phyloP scores from a whole-genome alignment of 2,113 vertebrate genomes.

The Eurystomus gularis region DNA sequence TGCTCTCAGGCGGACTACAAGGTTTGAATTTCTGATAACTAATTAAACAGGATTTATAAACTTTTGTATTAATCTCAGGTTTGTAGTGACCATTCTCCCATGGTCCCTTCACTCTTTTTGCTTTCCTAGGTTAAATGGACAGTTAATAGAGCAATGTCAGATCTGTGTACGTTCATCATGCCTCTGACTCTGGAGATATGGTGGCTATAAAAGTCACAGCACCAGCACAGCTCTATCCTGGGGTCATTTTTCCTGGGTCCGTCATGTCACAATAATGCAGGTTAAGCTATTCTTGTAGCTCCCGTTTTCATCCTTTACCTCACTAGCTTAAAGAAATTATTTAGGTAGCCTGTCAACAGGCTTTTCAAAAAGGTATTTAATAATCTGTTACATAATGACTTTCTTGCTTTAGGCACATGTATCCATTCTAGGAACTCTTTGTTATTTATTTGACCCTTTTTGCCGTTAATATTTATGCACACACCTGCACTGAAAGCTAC shows the following conservation, averaged over 20 bases:
- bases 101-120: fast-evolving
- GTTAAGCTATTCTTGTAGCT: not conserved
- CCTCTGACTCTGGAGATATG: not conserved
- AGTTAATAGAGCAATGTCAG: not conserved
- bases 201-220: not conserved
- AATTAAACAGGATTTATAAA: not conserved
- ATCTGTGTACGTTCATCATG: not conserved
- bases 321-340: not conserved
- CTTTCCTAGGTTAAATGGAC: not conserved
- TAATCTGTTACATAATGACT: not conserved
- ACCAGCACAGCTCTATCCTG: not conserved
- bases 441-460: not conserved
- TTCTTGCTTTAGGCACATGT: not conserved
- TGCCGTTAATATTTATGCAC: not conserved
- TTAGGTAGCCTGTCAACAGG: not conserved
- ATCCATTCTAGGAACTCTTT: not conserved
- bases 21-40: not conserved
- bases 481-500: not conserved
- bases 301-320: not conserved
- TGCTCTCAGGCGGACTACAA: not conserved
- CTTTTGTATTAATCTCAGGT: not conserved
- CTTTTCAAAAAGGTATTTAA: not conserved
- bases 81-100: not conserved
- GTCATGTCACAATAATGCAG: not conserved
- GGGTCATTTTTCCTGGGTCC: not conserved